A percentile compares a stretch with the other conserved stretches of the same genome.
These are phyloP conservation scores for Alligator sinensis DNA, from an alignment of 2,113 vertebrate species.

Conservation along the genomic window DNA sequence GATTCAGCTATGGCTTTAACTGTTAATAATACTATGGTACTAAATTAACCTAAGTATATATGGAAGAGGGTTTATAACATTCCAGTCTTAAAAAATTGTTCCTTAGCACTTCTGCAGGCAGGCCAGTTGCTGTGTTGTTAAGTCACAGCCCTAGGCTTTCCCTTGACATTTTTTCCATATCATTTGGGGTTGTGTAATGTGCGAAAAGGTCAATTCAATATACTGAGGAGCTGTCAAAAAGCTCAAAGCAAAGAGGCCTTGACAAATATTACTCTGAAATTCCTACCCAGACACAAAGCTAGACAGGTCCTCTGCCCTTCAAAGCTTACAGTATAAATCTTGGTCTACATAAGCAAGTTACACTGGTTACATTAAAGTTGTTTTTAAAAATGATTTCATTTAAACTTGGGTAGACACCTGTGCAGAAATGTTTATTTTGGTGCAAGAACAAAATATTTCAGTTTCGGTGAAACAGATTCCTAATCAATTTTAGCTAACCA, in stretches of 20 bases:
- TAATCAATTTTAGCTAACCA: constrained; percentile 4
- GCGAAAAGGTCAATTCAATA: constrained; percentile 56
- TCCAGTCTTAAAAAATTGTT: constrained; percentile 3
- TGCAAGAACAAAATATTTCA: background rate
- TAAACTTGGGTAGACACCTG: background rate
- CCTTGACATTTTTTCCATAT: constrained; percentile 45
- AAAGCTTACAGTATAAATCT: background rate
- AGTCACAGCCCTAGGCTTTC: constrained; percentile 38
- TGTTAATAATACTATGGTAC: background rate
- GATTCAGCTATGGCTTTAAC: constrained; percentile 5
- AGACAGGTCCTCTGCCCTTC: background rate
- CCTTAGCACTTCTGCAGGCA: background rate
- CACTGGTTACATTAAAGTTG: background rate
- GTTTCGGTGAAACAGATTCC: background rate
- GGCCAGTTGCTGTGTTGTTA: constrained; percentile 17
- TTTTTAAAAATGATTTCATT: background rate
- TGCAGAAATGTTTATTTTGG: background rate
- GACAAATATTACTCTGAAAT: background rate
- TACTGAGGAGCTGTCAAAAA: constrained; percentile 39
- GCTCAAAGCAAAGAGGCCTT: constrained; percentile 39
- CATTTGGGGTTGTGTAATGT: background rate
- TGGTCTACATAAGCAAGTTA: background rate
- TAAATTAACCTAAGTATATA: constrained; percentile 22
- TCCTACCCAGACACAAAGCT: background rate
- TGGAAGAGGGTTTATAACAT: constrained; percentile 2